These are phyloP conservation scores for Pampusana beccarii DNA, from an alignment of 2,113 vertebrate species.

Conservation along the genomic window DNA sequence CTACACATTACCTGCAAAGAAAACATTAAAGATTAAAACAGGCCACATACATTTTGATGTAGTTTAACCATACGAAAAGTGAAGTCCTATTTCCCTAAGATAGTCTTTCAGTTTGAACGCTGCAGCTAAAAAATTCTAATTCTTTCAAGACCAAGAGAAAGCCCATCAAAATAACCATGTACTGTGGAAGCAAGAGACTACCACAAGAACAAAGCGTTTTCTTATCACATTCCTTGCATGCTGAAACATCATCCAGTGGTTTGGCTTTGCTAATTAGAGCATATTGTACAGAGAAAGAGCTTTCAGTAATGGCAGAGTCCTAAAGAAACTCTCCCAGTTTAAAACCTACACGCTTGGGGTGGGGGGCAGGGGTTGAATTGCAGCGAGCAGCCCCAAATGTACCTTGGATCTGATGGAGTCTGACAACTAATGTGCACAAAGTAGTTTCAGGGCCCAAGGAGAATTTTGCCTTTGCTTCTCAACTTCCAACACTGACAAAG, in stretches of 20 bases:
- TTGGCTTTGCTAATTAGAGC: neutral
- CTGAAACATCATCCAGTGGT: neutral
- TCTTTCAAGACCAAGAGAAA: conserved; percentile 8
- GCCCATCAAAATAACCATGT: neutral
- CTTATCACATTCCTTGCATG: neutral
- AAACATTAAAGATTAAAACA: neutral
- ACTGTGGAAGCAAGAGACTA: neutral
- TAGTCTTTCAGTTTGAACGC: neutral
- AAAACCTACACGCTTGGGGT: neutral
- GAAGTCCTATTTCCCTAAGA: neutral
- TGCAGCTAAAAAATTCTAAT: neutral
- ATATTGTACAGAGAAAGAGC: neutral
- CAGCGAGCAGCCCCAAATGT: neutral
- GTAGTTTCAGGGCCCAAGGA: neutral
- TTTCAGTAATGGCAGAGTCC: neutral
- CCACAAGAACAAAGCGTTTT: neutral
- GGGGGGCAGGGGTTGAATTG: neutral
- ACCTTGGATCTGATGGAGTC: neutral
- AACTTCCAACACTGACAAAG: neutral
- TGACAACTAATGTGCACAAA: neutral
- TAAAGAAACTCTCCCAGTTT: neutral
- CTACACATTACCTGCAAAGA: neutral
- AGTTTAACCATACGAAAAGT: neutral
- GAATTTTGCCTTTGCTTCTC: neutral
- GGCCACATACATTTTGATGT: neutral